Conservation (phyloP, 1,140 invertebrate species). For the Arion vulgaris region DNA sequence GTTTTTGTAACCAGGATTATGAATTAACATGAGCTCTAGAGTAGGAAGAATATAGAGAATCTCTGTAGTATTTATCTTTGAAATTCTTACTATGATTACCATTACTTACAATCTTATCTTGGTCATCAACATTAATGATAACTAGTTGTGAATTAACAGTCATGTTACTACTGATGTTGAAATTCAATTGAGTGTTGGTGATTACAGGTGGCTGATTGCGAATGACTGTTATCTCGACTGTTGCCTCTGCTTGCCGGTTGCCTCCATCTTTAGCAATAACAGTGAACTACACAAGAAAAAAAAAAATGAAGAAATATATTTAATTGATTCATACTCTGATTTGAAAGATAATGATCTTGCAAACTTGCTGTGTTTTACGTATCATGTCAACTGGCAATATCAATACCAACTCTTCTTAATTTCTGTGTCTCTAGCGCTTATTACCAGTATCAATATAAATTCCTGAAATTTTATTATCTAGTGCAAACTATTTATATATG, state of each 20-base stretch:
- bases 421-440: too few relatives aligned
- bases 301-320: too few relatives aligned
- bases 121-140: constrained; percentile 47
- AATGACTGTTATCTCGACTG: constrained; percentile 50
- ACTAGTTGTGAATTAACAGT: not conserved
- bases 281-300: constrained; percentile 47
- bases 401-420: too few relatives aligned
- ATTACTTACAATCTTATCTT: constrained; percentile 54
- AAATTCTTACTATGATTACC: too few relatives aligned
- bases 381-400: not conserved
- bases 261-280: constrained; percentile 58
- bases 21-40: too few relatives aligned
- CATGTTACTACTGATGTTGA: constrained; percentile 6
- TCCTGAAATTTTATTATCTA: too few relatives aligned
- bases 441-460: too few relatives aligned
- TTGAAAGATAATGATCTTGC: not conserved
- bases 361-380: too few relatives aligned
- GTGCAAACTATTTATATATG: too few relatives aligned
- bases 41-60: too few relatives aligned
- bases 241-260: constrained; percentile 41
- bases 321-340: not conserved
- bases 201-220: constrained; percentile 46
- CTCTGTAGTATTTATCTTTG: too few relatives aligned
- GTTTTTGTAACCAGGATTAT: too few relatives aligned
- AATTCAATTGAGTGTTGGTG: not conserved